Percentiles rank a stretch among this genome's conserved stretches.
Conservation (phyloP, 2,888 invertebrate species). For the Eupithecia vulgata region DNA sequence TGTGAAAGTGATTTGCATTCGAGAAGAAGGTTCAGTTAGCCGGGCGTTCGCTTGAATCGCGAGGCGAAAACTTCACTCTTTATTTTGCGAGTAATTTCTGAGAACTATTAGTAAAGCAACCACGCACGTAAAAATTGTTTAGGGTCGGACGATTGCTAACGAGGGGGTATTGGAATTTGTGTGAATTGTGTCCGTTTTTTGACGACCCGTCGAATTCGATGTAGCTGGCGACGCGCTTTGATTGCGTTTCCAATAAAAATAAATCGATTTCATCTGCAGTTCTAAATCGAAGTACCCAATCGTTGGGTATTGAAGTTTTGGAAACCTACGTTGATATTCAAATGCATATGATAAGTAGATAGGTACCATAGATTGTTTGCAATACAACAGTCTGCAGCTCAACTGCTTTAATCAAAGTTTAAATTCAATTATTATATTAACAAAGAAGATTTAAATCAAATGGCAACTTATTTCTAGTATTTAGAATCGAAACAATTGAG, state of each 20-base stretch:
- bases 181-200: slow-evolving; percentile 48
- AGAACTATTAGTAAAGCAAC: slow-evolving; percentile 38
- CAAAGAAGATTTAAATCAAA: no score
- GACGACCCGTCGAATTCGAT: slow-evolving; percentile 33
- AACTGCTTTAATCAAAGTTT: no score
- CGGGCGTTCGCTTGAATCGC: not conserved
- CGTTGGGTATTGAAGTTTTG: not conserved
- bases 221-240: slow-evolving; percentile 16
- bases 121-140: slow-evolving; percentile 52
- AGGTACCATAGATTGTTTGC: no score
- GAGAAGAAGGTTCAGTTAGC: not conserved
- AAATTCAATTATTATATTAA: no score
- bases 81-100: slow-evolving; percentile 28
- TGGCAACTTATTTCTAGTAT: no score
- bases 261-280: not conserved
- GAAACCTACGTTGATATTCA: not conserved
- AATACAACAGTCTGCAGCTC: no score
- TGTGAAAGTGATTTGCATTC: not conserved
- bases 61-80: not conserved
- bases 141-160: slow-evolving; percentile 52
- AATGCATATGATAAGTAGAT: no score
- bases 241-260: slow-evolving; percentile 21
- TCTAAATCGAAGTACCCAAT: not conserved
- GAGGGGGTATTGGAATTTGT: slow-evolving; percentile 54
- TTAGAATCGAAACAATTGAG: no score